Evolutionary conservation across 2,113 vertebrate species (phyloP).

Genomic region (Ammospiza caudacuta): DNA sequence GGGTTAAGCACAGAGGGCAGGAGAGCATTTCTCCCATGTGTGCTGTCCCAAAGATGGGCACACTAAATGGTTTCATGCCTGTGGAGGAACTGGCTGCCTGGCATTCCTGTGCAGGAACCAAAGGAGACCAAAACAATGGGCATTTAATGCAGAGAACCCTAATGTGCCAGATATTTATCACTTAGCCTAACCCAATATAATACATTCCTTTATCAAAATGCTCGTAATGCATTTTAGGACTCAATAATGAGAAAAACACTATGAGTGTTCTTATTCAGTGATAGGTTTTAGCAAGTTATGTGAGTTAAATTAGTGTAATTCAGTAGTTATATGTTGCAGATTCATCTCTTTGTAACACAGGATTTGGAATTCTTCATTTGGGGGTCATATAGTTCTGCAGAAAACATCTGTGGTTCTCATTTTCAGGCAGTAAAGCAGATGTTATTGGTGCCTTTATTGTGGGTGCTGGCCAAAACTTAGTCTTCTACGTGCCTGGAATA

Average conservation of each 20-base stretch:
- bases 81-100: background rate
- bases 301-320: background rate
- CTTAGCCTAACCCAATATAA: background rate
- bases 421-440: background rate
- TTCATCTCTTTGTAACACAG: background rate
- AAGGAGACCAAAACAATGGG: background rate
- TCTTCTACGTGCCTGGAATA: background rate
- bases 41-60: background rate
- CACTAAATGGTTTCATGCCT: background rate
- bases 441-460: background rate
- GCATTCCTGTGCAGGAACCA: background rate
- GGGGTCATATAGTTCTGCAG: background rate
- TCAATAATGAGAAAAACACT: background rate
- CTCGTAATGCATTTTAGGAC: background rate
- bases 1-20: background rate
- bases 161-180: background rate
- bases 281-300: background rate
- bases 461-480: background rate
- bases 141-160: background rate
- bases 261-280: background rate
- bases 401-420: background rate
- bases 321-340: background rate
- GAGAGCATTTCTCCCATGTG: background rate
- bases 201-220: background rate
- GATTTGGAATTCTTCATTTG: background rate